phyloP scores from a whole-genome alignment of 2,888 invertebrate species.

The Troilus luridus region DNA sequence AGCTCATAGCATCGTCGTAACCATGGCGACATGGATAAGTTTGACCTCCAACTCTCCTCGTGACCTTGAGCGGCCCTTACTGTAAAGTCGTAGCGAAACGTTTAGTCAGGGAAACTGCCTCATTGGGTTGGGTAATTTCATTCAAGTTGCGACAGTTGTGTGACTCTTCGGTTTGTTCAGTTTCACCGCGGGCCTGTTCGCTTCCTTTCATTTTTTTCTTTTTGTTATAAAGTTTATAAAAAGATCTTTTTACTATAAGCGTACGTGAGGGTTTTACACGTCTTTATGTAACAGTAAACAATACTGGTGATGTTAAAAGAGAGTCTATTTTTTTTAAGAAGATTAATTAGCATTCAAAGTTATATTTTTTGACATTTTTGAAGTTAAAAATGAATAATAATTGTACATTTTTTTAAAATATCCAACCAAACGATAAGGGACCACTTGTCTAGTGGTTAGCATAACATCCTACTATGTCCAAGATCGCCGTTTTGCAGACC shows the following conservation, averaged over 20 bases:
- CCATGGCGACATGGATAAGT: background rate
- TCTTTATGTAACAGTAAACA: background rate
- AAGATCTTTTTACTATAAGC: background rate
- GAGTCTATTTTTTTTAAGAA: too few relatives aligned
- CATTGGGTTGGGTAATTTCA: constrained; percentile 36
- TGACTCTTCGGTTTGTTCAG: constrained; percentile 33
- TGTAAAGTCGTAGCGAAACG: constrained; percentile 41
- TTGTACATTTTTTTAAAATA: too few relatives aligned
- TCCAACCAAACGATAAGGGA: too few relatives aligned
- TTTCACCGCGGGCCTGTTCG: background rate
- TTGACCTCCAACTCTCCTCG: background rate
- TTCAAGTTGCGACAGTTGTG: background rate
- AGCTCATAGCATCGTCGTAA: background rate
- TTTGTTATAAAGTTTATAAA: constrained; percentile 9
- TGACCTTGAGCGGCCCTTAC: background rate
- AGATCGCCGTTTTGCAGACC: too few relatives aligned
- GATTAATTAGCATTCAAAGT: too few relatives aligned
- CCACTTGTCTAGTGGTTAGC: too few relatives aligned
- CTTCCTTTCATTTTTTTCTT: constrained; percentile 32
- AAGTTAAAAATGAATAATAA: too few relatives aligned
- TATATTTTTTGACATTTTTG: too few relatives aligned
- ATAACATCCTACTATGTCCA: too few relatives aligned
- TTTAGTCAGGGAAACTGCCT: constrained; percentile 40
- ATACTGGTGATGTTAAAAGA: background rate
- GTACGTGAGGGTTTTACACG: constrained; percentile 3